Evolutionary conservation across 2,113 vertebrate species (phyloP).

Genomic region (Bufo gargarizans): DNA sequence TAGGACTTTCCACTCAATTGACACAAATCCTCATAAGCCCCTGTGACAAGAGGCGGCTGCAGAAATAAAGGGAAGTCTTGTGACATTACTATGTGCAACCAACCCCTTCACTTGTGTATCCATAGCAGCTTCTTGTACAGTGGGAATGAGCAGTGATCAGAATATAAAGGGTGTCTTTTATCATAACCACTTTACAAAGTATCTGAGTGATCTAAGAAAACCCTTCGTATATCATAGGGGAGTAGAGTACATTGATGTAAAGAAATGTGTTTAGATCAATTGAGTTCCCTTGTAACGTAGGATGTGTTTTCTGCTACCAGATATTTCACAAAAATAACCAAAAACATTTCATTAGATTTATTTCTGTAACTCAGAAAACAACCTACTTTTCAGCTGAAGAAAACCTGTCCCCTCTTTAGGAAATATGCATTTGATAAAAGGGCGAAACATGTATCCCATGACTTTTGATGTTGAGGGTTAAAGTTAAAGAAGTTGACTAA

Average conservation of each 20-base stretch:
- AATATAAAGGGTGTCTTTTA: slow-evolving; percentile 17
- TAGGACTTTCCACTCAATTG: slow-evolving; percentile 11
- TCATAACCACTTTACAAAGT: slow-evolving; percentile 5
- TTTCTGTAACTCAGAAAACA: not conserved
- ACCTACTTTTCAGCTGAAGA: not conserved
- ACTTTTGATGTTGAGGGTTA: not conserved
- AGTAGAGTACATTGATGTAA: slow-evolving; percentile 2
- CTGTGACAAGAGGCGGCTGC: slow-evolving; percentile 9
- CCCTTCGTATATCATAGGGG: not conserved
- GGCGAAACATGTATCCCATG: not conserved
- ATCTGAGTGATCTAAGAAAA: slow-evolving; percentile 16
- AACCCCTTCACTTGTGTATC: slow-evolving; percentile 4
- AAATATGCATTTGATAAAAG: not conserved
- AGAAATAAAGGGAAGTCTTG: slow-evolving; percentile 21
- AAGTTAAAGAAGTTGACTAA: not conserved
- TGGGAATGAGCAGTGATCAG: slow-evolving; percentile 11
- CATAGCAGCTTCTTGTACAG: not conserved
- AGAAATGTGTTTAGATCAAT: slow-evolving; percentile 4
- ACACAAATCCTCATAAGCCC: slow-evolving; percentile 16
- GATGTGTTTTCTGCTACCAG: not conserved
- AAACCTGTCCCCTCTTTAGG: not conserved
- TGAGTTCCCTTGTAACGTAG: not conserved
- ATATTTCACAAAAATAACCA: not conserved
- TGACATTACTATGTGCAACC: slow-evolving; percentile 5
- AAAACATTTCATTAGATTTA: not conserved